Evolutionary conservation across 1,140 invertebrate genomes (phyloP), one percentile per base, ranked within the genome.

Genomic region (Leucophenga varia): DNA sequence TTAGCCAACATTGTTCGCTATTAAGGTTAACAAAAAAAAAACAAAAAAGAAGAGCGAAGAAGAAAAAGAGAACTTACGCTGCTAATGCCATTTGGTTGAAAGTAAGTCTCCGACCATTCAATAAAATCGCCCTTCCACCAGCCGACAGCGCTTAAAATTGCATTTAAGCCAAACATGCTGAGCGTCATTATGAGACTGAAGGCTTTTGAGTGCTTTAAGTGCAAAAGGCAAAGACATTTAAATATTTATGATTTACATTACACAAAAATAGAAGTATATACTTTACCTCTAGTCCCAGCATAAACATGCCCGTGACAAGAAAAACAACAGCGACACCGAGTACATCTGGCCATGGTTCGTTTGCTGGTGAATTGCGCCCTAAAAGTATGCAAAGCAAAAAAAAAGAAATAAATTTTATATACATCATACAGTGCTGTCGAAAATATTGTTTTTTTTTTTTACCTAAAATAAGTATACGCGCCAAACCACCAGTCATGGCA

Each of bases 321-420:
- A 83, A 78, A 3, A 85, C 80, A 10, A 86, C 82, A 0, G 80
- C 81, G 5, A 86, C 82, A n/a, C 84, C 84, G 14, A 86, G 57
- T 1, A 86, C 80, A 74, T 87, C 84, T 35, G 84, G 83, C 81
- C 84, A 85, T 3, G 84, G 83, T 61, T 86, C 84, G 2, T 82
- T 82, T 12, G 73, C 57, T 5, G 79, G 76, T 43, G 76, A 65
- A 46, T 75, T 75, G 40, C 80, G 64, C n/a, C 80, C 76, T 72
- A 78, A 59, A 67, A 63, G 59, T 59, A 67, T 34, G 59, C 63
- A 67, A 47, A 9, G 2, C 19, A 20, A 42, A 21, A 25, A 25
- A 16, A 40, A 36, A 35, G 35, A 32, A 34, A 34, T 28, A 31
- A 35, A 31, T 13, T 41, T 25, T 41, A n/a, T n/a, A n/a, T 28